Evolutionary conservation across 2,113 vertebrate genomes (phyloP).

Genomic region (Neotoma lepida): DNA sequence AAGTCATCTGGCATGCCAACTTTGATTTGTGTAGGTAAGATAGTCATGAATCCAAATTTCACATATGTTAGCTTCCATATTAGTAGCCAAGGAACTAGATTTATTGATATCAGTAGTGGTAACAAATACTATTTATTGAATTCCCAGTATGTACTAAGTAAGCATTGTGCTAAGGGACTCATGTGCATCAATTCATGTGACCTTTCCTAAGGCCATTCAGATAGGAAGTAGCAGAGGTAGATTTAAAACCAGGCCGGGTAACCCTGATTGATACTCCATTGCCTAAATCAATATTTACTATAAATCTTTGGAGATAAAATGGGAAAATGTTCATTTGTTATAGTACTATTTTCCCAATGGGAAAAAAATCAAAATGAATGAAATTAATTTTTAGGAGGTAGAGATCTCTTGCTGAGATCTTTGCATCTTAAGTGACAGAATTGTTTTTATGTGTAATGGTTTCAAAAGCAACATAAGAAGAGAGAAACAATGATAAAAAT

Average conservation of each 20-base stretch:
- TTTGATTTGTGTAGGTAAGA: slow-evolving; percentile 48
- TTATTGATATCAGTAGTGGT: slow-evolving; percentile 47
- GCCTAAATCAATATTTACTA: slow-evolving; percentile 41
- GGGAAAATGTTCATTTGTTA: slow-evolving; percentile 25
- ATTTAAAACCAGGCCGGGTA: slow-evolving; percentile 30
- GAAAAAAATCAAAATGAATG: slow-evolving; percentile 37
- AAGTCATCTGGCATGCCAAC: slow-evolving; percentile 35
- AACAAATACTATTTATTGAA: slow-evolving; percentile 42
- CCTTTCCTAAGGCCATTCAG: slow-evolving; percentile 34
- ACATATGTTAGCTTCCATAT: slow-evolving; percentile 51
- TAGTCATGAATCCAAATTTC: slow-evolving; percentile 43
- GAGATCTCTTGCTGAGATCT: slow-evolving; percentile 35
- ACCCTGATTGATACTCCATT: not conserved
- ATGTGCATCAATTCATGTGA: not conserved
- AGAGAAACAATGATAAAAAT: slow-evolving; percentile 48
- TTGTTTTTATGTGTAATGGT: not conserved
- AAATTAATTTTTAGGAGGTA: slow-evolving; percentile 46
- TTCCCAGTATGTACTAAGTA: slow-evolving; percentile 50
- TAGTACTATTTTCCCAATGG: slow-evolving; percentile 50
- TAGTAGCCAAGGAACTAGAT: slow-evolving; percentile 17
- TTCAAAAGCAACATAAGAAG: slow-evolving; percentile 54
- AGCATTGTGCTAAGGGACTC: not conserved
- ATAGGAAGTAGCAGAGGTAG: not conserved
- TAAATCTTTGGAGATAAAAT: slow-evolving; percentile 42
- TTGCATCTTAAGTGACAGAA: slow-evolving; percentile 16